Percentiles rank a stretch among this genome's conserved stretches.
phyloP scores from a whole-genome alignment of 2,888 invertebrate genomes.

The Lydus trimaculatus region DNA sequence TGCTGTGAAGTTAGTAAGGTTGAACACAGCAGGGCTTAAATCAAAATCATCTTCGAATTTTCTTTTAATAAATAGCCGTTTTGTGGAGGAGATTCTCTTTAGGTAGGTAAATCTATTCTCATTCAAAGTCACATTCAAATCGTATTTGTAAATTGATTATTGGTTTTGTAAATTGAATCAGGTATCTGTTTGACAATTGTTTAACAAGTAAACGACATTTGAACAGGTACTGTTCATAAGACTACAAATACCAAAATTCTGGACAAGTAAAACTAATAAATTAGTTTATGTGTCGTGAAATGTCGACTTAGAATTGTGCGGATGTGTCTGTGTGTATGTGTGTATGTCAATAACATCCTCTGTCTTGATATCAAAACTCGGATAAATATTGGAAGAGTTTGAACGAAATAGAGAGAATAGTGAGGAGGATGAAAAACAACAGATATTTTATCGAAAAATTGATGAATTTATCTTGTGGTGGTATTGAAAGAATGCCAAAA shows the following conservation, averaged over 20 bases:
- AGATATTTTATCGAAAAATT: not conserved
- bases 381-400: not conserved
- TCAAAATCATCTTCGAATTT: not conserved
- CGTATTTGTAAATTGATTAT: not conserved
- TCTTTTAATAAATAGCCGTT: not conserved
- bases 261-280: slow-evolving; percentile 33
- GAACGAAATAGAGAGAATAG: not conserved
- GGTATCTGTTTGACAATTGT: slow-evolving; percentile 18
- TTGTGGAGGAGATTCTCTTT: not conserved
- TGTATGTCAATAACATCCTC: slow-evolving; percentile 5
- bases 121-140: not conserved
- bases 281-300: slow-evolving; percentile 28
- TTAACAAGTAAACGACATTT: slow-evolving; percentile 14
- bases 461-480: not conserved
- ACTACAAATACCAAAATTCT: slow-evolving; percentile 22
- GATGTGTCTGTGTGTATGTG: not conserved
- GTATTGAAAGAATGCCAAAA: slow-evolving; percentile 1
- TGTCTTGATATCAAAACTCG: slow-evolving; percentile 15
- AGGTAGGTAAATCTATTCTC: too few relatives aligned
- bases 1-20: not conserved
- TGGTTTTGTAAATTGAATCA: slow-evolving; percentile 1
- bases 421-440: not conserved
- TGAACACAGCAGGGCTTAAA: not conserved
- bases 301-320: slow-evolving; percentile 10
- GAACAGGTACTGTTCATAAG: slow-evolving; percentile 22